phyloP scores from a whole-genome alignment of 2,113 vertebrate genomes.

The Corythoichthys intestinalis region DNA sequence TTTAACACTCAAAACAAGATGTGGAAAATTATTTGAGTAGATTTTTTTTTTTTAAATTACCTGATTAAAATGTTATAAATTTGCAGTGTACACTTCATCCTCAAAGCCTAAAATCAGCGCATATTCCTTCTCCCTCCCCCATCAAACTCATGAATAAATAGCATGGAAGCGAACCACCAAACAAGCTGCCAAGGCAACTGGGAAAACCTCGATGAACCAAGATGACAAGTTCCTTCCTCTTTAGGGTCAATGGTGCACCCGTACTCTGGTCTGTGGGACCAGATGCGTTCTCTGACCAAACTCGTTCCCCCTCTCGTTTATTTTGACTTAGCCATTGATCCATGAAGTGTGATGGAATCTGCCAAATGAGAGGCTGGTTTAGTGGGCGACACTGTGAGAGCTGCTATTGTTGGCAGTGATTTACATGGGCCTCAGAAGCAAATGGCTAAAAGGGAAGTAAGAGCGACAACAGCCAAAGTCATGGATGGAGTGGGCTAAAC shows the following conservation, averaged over 20 bases:
- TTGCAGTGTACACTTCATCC: slow-evolving; percentile 33
- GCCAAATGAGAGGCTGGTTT: slow-evolving; percentile 49
- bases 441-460: slow-evolving; percentile 25
- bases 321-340: slow-evolving; percentile 54
- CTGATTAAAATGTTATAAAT: too few species aligned
- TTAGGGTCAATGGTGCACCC: slow-evolving; percentile 35
- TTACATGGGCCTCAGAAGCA: slow-evolving; percentile 42
- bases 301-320: slow-evolving; percentile 18
- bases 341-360: slow-evolving; percentile 59
- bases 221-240: slow-evolving; percentile 40
- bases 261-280: slow-evolving; percentile 42
- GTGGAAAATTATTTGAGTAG: too few species aligned
- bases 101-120: slow-evolving; percentile 37
- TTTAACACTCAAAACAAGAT: too few species aligned
- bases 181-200: slow-evolving; percentile 30
- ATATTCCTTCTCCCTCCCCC: slow-evolving; percentile 27
- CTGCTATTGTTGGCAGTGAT: slow-evolving; percentile 41
- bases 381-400: slow-evolving; percentile 34
- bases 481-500: slow-evolving; percentile 13
- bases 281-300: slow-evolving; percentile 41
- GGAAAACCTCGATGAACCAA: slow-evolving; percentile 25
- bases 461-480: slow-evolving; percentile 5
- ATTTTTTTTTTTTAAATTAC: too few species aligned
- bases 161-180: slow-evolving; percentile 26
- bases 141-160: slow-evolving; percentile 46